Evolutionary conservation across 1,140 invertebrate genomes (phyloP).

Genomic region (Telenomus remus): DNA sequence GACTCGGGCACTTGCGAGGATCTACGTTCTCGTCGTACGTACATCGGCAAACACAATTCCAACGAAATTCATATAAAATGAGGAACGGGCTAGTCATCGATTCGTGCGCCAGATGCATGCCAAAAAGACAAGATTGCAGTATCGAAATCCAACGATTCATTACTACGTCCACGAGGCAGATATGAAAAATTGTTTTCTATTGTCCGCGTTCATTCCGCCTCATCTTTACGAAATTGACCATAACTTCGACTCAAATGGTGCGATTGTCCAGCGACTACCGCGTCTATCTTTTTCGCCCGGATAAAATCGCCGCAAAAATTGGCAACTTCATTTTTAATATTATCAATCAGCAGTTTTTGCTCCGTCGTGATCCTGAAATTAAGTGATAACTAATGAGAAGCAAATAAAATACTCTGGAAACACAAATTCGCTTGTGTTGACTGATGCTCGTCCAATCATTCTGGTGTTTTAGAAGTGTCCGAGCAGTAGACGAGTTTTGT

Average conservation of each 20-base stretch:
- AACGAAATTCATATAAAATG: constrained; percentile 45
- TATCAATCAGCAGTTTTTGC: no score
- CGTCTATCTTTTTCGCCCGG: not conserved
- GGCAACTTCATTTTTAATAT: no score
- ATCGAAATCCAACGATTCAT: constrained; percentile 16
- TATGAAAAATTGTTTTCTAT: no score
- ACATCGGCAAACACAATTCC: constrained; percentile 43
- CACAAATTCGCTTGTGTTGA: no score
- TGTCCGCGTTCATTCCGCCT: no score
- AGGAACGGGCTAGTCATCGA: constrained; percentile 27
- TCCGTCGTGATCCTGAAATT: no score
- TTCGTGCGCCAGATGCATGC: constrained; percentile 20
- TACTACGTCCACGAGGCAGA: not conserved
- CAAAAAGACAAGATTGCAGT: constrained; percentile 26
- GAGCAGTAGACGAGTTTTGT: no score
- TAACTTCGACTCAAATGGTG: not conserved
- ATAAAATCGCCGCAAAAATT: no score
- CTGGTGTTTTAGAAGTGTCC: not conserved
- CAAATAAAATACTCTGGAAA: no score
- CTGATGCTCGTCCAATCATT: no score
- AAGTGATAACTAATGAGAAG: no score
- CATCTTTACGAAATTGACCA: not conserved
- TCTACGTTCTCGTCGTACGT: constrained; percentile 36
- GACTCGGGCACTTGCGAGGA: constrained; percentile 26
- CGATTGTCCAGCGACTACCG: not conserved